Percentiles rank a stretch among this genome's conserved stretches.
Evolutionary conservation across 2,797 vertebrate species (phyloP).

Genomic region (Fundulus diaphanus): DNA sequence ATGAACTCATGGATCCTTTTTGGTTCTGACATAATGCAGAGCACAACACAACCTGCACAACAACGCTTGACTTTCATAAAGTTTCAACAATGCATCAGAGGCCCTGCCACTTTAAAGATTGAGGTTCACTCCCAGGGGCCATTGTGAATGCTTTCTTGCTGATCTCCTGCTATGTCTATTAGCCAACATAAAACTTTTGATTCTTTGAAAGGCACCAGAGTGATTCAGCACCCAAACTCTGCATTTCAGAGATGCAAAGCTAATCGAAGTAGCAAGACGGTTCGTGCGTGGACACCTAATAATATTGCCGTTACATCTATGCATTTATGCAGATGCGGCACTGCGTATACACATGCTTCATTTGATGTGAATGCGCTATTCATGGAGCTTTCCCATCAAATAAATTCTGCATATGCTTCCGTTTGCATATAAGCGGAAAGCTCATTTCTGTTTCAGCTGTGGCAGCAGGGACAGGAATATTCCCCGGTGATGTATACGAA

Average conservation of each 20-base stretch:
- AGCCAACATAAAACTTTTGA: conserved; percentile 19
- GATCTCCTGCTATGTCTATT: conserved; percentile 36
- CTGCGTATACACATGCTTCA: conserved; percentile 21
- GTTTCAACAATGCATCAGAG: conserved; percentile 12
- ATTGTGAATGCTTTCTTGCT: conserved; percentile 16
- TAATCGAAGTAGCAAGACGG: conserved; percentile 36
- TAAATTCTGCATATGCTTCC: background rate
- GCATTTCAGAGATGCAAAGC: conserved; percentile 23
- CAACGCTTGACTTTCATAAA: conserved; percentile 7
- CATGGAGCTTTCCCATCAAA: conserved; percentile 33
- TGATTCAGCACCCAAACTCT: conserved; percentile 28
- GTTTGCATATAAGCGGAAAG: conserved; percentile 8
- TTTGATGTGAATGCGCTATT: conserved; percentile 54
- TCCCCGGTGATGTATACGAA: conserved; percentile 27
- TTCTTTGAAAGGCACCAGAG: conserved; percentile 26
- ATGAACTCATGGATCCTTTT: conserved; percentile 21
- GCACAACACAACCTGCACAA: conserved; percentile 29
- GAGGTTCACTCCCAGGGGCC: conserved; percentile 22
- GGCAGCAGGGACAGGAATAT: conserved; percentile 1
- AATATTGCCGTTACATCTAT: conserved; percentile 28
- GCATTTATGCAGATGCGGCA: conserved; percentile 37
- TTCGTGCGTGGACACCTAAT: conserved; percentile 21
- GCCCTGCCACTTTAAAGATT: conserved; percentile 22
- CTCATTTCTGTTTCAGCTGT: conserved; percentile 13
- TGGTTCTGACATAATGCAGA: conserved; percentile 21